phyloP scores from a whole-genome alignment of 2,888 invertebrate genomes.

The Poecilus cupreus region DNA sequence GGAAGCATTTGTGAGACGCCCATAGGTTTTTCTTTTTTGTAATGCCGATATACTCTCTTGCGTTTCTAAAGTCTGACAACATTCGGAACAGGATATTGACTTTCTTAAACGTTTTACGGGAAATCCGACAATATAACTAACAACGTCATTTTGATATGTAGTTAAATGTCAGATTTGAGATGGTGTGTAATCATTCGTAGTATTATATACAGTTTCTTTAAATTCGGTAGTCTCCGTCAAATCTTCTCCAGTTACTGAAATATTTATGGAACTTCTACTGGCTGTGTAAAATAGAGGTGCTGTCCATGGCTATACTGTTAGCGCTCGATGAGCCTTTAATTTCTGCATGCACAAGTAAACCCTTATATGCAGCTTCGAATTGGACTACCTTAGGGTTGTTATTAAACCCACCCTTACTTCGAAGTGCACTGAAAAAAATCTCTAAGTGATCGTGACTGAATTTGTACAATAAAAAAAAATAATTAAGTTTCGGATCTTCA shows the following conservation, averaged over 20 bases:
- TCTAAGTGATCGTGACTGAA: neutral
- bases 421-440: constrained; percentile 1
- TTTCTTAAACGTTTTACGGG: neutral
- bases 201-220: neutral
- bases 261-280: neutral
- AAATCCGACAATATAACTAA: neutral
- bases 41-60: neutral
- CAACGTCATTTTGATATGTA: neutral
- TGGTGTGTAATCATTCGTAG: neutral
- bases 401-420: constrained; percentile 1
- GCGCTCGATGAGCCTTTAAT: neutral
- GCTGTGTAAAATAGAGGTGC: neutral
- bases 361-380: neutral
- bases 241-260: neutral
- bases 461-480: neutral
- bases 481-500: neutral
- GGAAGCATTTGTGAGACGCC: constrained; percentile 3
- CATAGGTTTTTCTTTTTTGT: constrained; percentile 17
- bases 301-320: neutral
- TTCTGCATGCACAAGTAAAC: constrained; percentile 5
- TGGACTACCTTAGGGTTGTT: neutral
- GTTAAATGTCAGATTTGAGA: constrained; percentile 8
- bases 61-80: neutral
- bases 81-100: neutral
- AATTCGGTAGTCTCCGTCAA: neutral